Evolutionary conservation across 1,140 invertebrate species (phyloP).

Genomic region (Penaeus japonicus): DNA sequence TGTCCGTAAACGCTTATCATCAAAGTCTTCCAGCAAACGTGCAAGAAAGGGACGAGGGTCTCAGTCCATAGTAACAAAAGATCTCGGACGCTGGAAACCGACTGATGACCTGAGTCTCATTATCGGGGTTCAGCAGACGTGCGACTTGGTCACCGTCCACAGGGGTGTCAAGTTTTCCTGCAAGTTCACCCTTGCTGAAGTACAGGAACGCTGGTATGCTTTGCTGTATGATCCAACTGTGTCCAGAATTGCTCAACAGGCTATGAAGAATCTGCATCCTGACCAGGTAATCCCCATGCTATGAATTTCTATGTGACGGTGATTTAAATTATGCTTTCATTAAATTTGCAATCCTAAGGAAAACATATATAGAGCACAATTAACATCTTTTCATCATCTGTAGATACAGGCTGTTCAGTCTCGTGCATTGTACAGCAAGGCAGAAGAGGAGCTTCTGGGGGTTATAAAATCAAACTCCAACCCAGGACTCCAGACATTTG

Average conservation of each 20-base stretch:
- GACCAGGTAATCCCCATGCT: conserved; percentile 73
- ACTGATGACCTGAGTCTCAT: conserved; percentile 95
- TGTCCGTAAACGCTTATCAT: conserved; percentile 53
- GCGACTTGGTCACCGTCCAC: conserved; percentile 86
- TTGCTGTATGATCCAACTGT: conserved; percentile 90
- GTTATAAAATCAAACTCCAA: conserved; percentile 73
- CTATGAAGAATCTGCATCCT: conserved; percentile 92
- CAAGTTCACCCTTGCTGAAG: conserved; percentile 90
- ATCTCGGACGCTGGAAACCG: conserved; percentile 95
- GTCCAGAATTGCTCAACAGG: conserved; percentile 84
- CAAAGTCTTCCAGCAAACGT: conserved; percentile 60
- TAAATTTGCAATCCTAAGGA: neutral
- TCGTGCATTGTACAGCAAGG: conserved; percentile 86
- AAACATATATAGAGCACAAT: neutral
- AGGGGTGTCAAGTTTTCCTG: conserved; percentile 95
- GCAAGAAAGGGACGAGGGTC: conserved; percentile 47
- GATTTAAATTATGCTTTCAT: neutral
- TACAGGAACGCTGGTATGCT: conserved; percentile 95
- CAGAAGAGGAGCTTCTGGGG: conserved; percentile 87
- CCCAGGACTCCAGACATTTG: conserved; percentile 81
- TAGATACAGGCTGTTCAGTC: conserved; percentile 78
- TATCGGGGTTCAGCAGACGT: conserved; percentile 91
- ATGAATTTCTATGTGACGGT: neutral
- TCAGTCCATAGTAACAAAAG: conserved; percentile 72
- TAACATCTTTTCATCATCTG: neutral